Evolutionary conservation across 2,888 invertebrate species (phyloP).

Genomic region (Stenodera caucasica): DNA sequence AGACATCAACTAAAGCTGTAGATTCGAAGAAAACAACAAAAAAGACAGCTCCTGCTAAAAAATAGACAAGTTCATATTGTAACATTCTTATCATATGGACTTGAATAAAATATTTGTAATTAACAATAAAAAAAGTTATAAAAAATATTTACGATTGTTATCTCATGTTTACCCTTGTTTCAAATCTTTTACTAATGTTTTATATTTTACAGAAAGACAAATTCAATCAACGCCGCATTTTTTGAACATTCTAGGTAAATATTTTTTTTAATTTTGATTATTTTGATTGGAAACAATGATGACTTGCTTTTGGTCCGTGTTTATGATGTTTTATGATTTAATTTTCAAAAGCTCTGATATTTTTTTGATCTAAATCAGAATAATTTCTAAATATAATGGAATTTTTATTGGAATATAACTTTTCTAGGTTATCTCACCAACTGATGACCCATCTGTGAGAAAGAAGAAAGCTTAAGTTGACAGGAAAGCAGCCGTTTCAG

Average conservation of each 20-base stretch:
- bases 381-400: too few relatives aligned
- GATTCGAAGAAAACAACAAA: slow-evolving; percentile 27
- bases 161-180: background rate
- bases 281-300: slow-evolving; percentile 32
- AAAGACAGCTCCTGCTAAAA: slow-evolving; percentile 37
- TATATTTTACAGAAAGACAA: background rate
- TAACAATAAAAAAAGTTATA: slow-evolving; percentile 32
- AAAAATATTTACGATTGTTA: background rate
- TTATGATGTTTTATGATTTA: slow-evolving; percentile 48
- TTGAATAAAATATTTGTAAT: slow-evolving; percentile 32
- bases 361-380: background rate
- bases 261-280: background rate
- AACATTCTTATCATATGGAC: slow-evolving; percentile 36
- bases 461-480: too few relatives aligned
- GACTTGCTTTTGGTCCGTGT: slow-evolving; percentile 52
- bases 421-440: too few relatives aligned
- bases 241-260: background rate
- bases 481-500: too few relatives aligned
- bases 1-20: slow-evolving; percentile 20
- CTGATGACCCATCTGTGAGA: too few relatives aligned
- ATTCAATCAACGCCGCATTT: too few relatives aligned
- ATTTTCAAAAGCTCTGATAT: slow-evolving; percentile 36
- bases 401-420: too few relatives aligned
- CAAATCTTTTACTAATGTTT: background rate
- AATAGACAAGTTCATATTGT: slow-evolving; percentile 51